These are phyloP conservation scores for Chelonus formosanus DNA, from an alignment of 2,888 invertebrate genomes.

Conservation along the genomic window DNA sequence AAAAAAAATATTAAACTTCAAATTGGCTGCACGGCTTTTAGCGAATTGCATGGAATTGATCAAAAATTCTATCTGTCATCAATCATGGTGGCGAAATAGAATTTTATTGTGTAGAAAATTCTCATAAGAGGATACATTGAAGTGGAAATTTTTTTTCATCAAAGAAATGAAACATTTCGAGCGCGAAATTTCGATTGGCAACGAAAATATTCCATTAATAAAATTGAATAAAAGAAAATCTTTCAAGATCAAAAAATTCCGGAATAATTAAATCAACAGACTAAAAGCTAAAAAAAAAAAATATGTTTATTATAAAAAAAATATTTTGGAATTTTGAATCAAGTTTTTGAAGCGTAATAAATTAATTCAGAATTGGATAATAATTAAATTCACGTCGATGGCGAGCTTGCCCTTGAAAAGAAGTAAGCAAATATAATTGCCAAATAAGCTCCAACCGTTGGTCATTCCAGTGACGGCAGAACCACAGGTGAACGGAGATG, in stretches of 20 bases:
- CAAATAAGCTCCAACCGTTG: conserved; percentile 50
- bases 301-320: too few relatives aligned
- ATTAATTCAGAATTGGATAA: background rate
- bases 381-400: conserved; percentile 35
- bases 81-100: too few relatives aligned
- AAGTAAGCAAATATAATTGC: conserved; percentile 28
- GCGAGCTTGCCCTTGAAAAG: conserved; percentile 36
- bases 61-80: too few relatives aligned
- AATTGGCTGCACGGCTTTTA: conserved; percentile 40
- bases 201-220: too few relatives aligned
- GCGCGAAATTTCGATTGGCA: too few relatives aligned
- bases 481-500: conserved; percentile 59
- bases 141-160: too few relatives aligned
- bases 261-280: too few relatives aligned
- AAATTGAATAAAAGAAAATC: too few relatives aligned
- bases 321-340: background rate
- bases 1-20: conserved; percentile 22
- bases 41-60: conserved; percentile 32
- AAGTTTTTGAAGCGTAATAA: background rate
- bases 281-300: background rate
- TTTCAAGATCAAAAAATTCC: too few relatives aligned
- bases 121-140: too few relatives aligned
- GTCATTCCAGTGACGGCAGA: conserved; percentile 62
- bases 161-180: too few relatives aligned
- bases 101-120: too few relatives aligned